Base-by-base conservation (phyloP, 1,140 invertebrate species). In the Apolygus lucorum region DNA sequence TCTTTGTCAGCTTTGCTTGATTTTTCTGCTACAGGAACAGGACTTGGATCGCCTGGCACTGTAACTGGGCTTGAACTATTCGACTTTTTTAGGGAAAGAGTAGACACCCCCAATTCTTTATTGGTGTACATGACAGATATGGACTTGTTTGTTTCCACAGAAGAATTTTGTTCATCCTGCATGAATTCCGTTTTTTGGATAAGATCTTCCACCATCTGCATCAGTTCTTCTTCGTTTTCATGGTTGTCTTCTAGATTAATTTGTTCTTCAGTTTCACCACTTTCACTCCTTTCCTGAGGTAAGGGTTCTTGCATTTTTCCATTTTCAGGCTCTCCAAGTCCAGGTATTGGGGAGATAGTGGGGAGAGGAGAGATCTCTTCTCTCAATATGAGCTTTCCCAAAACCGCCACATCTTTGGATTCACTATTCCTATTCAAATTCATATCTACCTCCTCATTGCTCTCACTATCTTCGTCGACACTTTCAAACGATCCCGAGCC, bases 391-490 rank as follows among this genome's bases (percentile, higher is more conserved):
- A 59, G 22, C 22, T 59, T 59, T 11, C 54, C 54, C 22, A 17
- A 24, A 24, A 64, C 22, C 8, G 63, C 14, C 8, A 64, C 24
- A 11, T 27, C 63, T 28, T 64, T 28, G 11, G 63, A 11, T 64
- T 28, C 63, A 25, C 11, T 28, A 24, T 64, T 28, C 13, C 28
- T 2, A 17, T 64, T 22, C 2, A 64, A 17, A 27, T 64, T 64
- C 13, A 24, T 17, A 24, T 64, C 63, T 25, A 63, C 2, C 28
- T 72, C 71, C 11, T 70, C 49, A 54, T 4, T 49, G 17, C 34
- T 49, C 17, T 72, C 70, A 54, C 69, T 63, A 34, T 52, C 27
- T 59, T 71, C 29, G 26, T 69, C 69, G n/a, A 70, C 21, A 67
- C 69, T 70, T 27, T 70, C 69, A 67, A 54, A 70, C 34, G 68